Evolutionary conservation across 2,797 vertebrate genomes (phyloP), one percentile per base, ranked within the genome.

Genomic region (Hybognathus amarus): DNA sequence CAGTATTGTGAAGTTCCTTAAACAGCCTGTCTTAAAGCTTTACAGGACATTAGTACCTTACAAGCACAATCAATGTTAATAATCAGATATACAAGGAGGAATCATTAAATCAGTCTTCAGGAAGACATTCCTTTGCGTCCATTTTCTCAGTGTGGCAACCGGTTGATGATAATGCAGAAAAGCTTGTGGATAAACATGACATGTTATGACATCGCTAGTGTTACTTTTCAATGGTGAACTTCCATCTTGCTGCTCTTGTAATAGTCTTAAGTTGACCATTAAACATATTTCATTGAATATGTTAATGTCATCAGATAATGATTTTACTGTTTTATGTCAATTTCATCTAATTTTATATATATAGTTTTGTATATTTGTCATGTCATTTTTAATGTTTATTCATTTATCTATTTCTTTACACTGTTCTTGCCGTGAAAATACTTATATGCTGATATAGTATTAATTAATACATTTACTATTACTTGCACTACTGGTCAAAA

Each of bases 111-210:
- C 6, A 42, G n/a, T 68, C 13, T 38, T 80, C 24, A 69, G 79
- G 36, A 70, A 61, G 24, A 59, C 24, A 61, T 33, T 42, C 6
- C 52, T 70, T 42, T 42, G n/a, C 4, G 0, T 27, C 24, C 36
- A 17, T 71, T 64, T 64, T 59, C 11, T 71, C 22, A 22, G 18
- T 42, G 1, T 71, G 54, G 56, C 22, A 74, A 33, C 40, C 15
- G 10, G 59, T 74, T 64, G 13, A 1, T 52, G 24, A 42, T 85
- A 30, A 27, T 33, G 24, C 27, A 77, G 13, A 27, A 69, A 63
- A 8, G 63, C 68, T 64, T 77, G 73, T 54, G 36, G 66, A 45
- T 22, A 64, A 82, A 71, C 33, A 30, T 80, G 22, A 68, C 69
- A 70, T 64, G 66, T 38, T 82, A 47, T 73, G 45, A 61, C 18